A percentile compares a stretch with the other conserved stretches of the same genome.
These are phyloP conservation scores for Mimumesa dahlbomi DNA, from an alignment of 2,888 invertebrate species.

Conservation along the genomic window DNA sequence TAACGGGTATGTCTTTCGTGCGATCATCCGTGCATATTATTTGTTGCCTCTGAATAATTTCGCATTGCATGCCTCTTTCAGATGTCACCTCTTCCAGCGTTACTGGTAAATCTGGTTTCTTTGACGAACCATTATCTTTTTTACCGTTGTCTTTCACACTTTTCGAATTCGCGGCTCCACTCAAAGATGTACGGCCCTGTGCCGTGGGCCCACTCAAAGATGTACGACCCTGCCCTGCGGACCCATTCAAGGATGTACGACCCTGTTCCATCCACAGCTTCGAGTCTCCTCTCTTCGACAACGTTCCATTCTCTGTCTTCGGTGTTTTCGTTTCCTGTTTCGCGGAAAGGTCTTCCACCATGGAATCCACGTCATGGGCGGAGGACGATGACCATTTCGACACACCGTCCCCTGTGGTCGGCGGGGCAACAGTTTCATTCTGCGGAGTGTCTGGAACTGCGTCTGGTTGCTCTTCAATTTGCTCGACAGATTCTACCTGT, in stretches of 20 bases:
- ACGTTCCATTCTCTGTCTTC: background rate
- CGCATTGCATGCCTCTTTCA: slow-evolving; percentile 12
- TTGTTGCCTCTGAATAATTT: background rate
- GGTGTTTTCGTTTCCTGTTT: background rate
- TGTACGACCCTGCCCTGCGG: too few species aligned
- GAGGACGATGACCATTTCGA: background rate
- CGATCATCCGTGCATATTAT: slow-evolving; percentile 6
- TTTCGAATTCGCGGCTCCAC: too few species aligned
- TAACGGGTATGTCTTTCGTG: background rate
- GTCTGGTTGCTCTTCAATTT: background rate
- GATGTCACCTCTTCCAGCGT: too few species aligned
- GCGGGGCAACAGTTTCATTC: too few species aligned
- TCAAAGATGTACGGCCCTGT: too few species aligned
- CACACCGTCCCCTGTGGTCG: background rate
- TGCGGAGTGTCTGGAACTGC: too few species aligned
- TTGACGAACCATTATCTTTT: background rate
- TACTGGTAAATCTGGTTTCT: background rate
- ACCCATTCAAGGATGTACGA: too few species aligned
- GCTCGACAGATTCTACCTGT: background rate
- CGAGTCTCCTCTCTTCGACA: background rate
- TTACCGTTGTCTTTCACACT: too few species aligned
- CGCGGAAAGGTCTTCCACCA: background rate
- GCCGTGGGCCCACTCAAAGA: too few species aligned
- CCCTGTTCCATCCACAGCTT: background rate
- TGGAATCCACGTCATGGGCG: background rate